These are phyloP conservation scores for Lagopus muta DNA, from an alignment of 2,113 vertebrate genomes.

Conservation along the genomic window DNA sequence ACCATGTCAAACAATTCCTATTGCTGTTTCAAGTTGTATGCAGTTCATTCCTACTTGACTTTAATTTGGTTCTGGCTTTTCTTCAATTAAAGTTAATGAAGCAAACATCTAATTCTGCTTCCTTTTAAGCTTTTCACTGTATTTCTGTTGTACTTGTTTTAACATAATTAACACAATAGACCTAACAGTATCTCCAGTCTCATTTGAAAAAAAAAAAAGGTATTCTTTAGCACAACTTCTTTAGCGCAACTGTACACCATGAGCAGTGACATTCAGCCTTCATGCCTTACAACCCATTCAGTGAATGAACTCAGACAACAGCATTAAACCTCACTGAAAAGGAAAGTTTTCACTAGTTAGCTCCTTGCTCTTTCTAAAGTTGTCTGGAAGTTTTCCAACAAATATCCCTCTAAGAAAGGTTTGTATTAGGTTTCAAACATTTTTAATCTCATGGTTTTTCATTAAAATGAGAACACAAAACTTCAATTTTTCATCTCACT, in stretches of 20 bases:
- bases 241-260: rapidly evolving
- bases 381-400: not conserved
- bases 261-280: not conserved
- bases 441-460: not conserved
- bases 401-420: not conserved
- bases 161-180: not conserved
- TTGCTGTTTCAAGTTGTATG: not conserved
- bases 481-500: not conserved
- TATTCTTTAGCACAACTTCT: not conserved
- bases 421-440: not conserved
- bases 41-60: not conserved
- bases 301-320: not conserved
- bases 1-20: not conserved
- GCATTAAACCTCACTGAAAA: not conserved
- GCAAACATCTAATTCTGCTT: not conserved
- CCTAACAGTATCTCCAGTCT: not conserved
- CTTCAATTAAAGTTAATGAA: not conserved
- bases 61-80: not conserved
- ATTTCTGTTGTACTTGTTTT: not conserved
- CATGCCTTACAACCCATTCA: not conserved
- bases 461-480: not conserved
- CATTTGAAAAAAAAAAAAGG: not conserved
- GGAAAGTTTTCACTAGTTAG: not conserved
- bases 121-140: not conserved
- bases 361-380: not conserved